These are phyloP conservation scores for Myotis vivesi DNA, from an alignment of 2,797 vertebrate genomes.

Conservation along the genomic window DNA sequence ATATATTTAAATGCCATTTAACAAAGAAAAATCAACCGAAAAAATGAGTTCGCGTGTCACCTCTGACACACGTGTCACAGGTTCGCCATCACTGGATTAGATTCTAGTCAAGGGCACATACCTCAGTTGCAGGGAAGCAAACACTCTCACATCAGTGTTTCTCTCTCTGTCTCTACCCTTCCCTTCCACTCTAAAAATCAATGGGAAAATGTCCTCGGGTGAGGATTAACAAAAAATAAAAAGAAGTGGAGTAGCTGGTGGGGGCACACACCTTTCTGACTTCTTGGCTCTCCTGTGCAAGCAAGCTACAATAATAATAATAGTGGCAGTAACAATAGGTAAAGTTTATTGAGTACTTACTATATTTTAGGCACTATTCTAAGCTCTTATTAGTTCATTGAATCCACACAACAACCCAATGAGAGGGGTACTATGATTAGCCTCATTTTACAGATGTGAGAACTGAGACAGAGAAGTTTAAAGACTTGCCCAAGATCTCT, in stretches of 20 bases:
- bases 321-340: background rate
- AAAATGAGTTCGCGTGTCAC: too few species aligned
- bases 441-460: slow-evolving; percentile 1
- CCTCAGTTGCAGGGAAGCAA: background rate
- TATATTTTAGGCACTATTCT: background rate
- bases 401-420: background rate
- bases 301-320: background rate
- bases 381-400: background rate
- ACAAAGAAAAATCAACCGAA: too few species aligned
- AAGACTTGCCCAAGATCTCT: background rate
- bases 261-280: background rate
- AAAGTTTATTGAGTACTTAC: background rate
- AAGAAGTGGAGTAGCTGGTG: background rate
- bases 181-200: background rate
- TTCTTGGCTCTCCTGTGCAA: background rate
- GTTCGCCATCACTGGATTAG: too few species aligned
- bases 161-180: background rate
- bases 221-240: background rate
- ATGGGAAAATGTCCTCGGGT: background rate
- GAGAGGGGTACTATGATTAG: background rate
- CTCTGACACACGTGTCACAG: too few species aligned
- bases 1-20: too few species aligned
- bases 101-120: background rate
- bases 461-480: background rate
- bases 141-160: background rate